Base-by-base conservation (phyloP, 2,113 vertebrate species). In the Oceanodroma tethys region DNA sequence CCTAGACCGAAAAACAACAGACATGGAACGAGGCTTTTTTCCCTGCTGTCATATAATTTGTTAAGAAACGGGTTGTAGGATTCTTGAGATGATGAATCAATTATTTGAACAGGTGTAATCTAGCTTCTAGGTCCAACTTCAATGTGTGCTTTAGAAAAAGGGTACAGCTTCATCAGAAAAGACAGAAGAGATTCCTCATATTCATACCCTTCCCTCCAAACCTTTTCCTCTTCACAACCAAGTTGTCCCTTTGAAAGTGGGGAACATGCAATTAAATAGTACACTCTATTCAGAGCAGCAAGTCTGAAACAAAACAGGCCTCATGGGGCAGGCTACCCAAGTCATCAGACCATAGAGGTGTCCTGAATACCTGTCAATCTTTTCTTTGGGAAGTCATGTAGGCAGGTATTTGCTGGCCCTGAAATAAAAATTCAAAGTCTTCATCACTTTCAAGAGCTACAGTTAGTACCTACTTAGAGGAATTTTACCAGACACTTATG, bases 291-390 rank as follows among this genome's bases (percentile, higher is more conserved):
- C 74, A 90, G 40, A 93, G 58, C 38, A 63, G 29, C 40, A 68
- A 92, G 27, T 32, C 34, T 88, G 90, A 93, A 95, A 95, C 71
- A 93, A 94, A 95, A 53, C 75, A 76, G 66, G 45, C 53, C 67
- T 86, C 71, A 27, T 48, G 79, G 43, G 82, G 25, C 66, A 67
- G n/a, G 59, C 36, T 88, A 68, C 60, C 65, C 63, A 52, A 68
- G 63, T 68, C n/a, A 86, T 80, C 66, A 73, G 40, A 72, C 36
- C 66, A 36, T 53, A 83, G 27, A 80, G 19, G 13, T 58, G 58
- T 76, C 74, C 82, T 90, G 79, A 95, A 92, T 88, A 53, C 21
- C 71, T 80, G 67, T 86, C 91, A 88, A 2, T 70, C 67, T 95
- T 86, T 86, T 67, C 62, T 88, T 85, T 47, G n/a, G 68, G 36